A percentile compares a stretch with the other conserved stretches of the same genome.
phyloP scores from a whole-genome alignment of 53 echinoderm and acorn worm species.

The Henricia sp. region DNA sequence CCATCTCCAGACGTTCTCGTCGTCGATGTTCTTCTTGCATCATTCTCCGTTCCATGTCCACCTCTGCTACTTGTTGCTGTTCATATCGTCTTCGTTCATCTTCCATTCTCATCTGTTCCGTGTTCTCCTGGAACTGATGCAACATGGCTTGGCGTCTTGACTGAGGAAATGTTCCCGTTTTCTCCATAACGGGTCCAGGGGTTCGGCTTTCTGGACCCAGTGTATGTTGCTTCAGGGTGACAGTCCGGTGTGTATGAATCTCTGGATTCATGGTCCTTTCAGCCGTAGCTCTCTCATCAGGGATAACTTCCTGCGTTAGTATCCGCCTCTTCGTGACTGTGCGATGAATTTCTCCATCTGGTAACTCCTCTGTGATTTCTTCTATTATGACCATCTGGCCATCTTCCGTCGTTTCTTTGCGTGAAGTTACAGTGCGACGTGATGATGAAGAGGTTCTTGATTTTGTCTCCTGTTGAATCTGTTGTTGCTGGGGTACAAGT shows the following conservation, averaged over 20 bases:
- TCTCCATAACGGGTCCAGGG: not conserved
- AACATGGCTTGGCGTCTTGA: slow-evolving; percentile 67
- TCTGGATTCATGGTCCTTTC: slow-evolving; percentile 30
- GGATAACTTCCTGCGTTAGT: slow-evolving; percentile 29
- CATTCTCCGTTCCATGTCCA: slow-evolving; percentile 36
- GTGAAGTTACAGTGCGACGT: slow-evolving; percentile 32
- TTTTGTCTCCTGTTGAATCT: too few relatives aligned
- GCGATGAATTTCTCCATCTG: slow-evolving; percentile 51
- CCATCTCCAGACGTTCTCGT: slow-evolving; percentile 42
- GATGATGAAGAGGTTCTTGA: slow-evolving; percentile 24
- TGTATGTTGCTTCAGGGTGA: slow-evolving; percentile 47
- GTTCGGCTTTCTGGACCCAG: slow-evolving; percentile 3
- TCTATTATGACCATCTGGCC: slow-evolving; percentile 44
- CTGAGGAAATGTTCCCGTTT: slow-evolving; percentile 41
- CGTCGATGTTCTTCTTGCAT: slow-evolving; percentile 39
- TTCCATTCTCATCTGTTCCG: slow-evolving; percentile 39
- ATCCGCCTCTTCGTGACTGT: slow-evolving; percentile 41
- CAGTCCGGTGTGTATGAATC: slow-evolving; percentile 54
- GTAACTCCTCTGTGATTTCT: slow-evolving; percentile 44
- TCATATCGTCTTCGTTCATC: not conserved
- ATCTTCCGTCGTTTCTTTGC: slow-evolving; percentile 47
- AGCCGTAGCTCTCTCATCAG: not conserved
- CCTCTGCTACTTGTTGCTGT: slow-evolving; percentile 13
- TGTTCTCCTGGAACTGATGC: slow-evolving; percentile 70
- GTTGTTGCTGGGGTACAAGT: slow-evolving; percentile 28